Conservation (phyloP, 2,888 invertebrate species). For the Epistrophe grossulariae region DNA sequence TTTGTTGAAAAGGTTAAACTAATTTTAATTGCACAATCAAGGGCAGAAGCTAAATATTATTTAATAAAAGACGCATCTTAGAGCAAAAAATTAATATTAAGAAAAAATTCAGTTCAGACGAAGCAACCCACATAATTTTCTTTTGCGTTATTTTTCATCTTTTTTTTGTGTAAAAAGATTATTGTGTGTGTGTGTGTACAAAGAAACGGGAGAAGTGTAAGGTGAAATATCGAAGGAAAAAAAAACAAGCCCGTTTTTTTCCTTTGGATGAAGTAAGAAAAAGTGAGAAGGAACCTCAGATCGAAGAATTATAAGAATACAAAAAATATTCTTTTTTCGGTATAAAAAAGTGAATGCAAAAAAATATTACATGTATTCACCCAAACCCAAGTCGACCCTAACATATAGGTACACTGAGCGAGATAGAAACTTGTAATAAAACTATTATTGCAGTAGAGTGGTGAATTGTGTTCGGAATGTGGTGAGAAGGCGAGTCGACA, state of each 20-base stretch:
- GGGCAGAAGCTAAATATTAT: not conserved
- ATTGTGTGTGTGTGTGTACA: slow-evolving; percentile 51
- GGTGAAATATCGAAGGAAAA: slow-evolving; percentile 57
- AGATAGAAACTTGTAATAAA: slow-evolving; percentile 42
- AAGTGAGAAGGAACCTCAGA: slow-evolving; percentile 48
- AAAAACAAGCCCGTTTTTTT: slow-evolving; percentile 63
- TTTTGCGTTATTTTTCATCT: slow-evolving; percentile 56
- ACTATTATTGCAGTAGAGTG: slow-evolving; percentile 50
- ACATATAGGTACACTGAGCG: not conserved
- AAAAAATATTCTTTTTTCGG: slow-evolving; percentile 59
- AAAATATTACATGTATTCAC: slow-evolving; percentile 53
- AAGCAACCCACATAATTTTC: slow-evolving; percentile 71
- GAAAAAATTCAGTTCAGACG: slow-evolving; percentile 50
- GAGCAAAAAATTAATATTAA: slow-evolving; percentile 41
- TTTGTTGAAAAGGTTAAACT: not conserved
- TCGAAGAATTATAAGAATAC: slow-evolving; percentile 16
- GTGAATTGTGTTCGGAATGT: slow-evolving; percentile 45
- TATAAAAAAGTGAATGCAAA: slow-evolving; percentile 73
- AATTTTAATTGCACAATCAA: slow-evolving; percentile 18
- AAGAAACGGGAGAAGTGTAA: slow-evolving; percentile 60
- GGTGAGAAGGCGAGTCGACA: slow-evolving; percentile 56
- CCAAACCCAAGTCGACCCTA: slow-evolving; percentile 4
- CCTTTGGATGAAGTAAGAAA: slow-evolving; percentile 5
- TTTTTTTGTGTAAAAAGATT: slow-evolving; percentile 52
- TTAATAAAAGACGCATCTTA: slow-evolving; percentile 29